A percentile compares a stretch with the other conserved stretches of the same genome.
Conservation (phyloP, 2,797 vertebrate genomes). For the Tympanoctomys barrerae region DNA sequence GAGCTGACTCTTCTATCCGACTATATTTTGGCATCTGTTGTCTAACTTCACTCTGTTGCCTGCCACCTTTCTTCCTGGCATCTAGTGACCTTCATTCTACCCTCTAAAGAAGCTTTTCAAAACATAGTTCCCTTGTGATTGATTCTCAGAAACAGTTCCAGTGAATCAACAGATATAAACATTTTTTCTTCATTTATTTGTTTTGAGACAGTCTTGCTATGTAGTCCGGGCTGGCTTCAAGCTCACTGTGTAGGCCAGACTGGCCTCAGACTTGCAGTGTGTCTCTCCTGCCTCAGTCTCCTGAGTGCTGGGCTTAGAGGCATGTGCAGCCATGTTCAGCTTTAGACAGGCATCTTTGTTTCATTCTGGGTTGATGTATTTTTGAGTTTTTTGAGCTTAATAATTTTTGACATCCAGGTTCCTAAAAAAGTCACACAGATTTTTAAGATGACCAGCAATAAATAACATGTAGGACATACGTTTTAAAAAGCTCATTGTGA, state of each 20-base stretch:
- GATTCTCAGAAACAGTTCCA: not conserved
- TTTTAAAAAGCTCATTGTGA: not conserved
- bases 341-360: too few relatives aligned
- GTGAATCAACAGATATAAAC: not conserved
- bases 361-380: too few relatives aligned
- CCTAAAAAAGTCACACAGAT: not conserved
- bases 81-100: not conserved
- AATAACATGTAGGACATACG: not conserved
- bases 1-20: not conserved
- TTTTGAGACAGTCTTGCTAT: too few relatives aligned
- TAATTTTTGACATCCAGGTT: slow-evolving; percentile 9
- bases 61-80: not conserved
- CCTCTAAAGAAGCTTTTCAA: not conserved
- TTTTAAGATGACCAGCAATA: not conserved
- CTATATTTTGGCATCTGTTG: not conserved
- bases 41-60: not conserved
- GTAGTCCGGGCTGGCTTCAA: too few relatives aligned
- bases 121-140: not conserved
- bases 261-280: too few relatives aligned
- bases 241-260: too few relatives aligned
- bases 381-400: not conserved
- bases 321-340: too few relatives aligned
- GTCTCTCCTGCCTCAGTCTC: too few relatives aligned
- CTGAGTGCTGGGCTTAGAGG: too few relatives aligned
- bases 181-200: not conserved